Percentiles rank a stretch among this genome's conserved stretches.
phyloP scores from a whole-genome alignment of 2,888 invertebrate species.

The Eupithecia dodoneata region DNA sequence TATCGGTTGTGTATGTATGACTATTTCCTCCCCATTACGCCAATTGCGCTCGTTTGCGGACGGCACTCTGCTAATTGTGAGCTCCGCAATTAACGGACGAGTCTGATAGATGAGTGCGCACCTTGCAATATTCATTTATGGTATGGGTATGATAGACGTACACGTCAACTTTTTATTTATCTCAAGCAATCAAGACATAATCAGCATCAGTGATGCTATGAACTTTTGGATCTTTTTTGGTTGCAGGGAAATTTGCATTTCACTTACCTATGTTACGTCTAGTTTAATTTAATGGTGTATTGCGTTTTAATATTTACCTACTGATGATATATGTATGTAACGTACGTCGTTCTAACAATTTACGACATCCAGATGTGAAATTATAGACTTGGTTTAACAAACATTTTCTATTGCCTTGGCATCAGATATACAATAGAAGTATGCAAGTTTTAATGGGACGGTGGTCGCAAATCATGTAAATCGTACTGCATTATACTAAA shows the following conservation, averaged over 20 bases:
- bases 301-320: not conserved
- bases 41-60: constrained; percentile 79
- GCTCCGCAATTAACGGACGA: constrained; percentile 70
- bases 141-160: not conserved
- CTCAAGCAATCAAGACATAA: not conserved
- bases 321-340: not conserved
- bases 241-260: not conserved
- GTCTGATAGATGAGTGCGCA: constrained; percentile 62
- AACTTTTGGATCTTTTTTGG: not conserved
- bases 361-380: constrained; percentile 10
- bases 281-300: not conserved
- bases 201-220: not conserved
- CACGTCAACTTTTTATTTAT: constrained; percentile 5
- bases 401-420: constrained; percentile 21
- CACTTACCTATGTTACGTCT: not conserved
- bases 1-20: constrained; percentile 66
- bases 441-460: constrained; percentile 31
- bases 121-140: constrained; percentile 49
- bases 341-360: constrained; percentile 6
- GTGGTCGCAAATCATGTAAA: constrained; percentile 32
- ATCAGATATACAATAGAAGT: constrained; percentile 24
- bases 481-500: constrained; percentile 31
- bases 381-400: constrained; percentile 12
- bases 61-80: constrained; percentile 76
- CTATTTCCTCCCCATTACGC: constrained; percentile 79